These are phyloP conservation scores for Steinernema hermaphroditum DNA, from an alignment of 2,888 invertebrate genomes.

Conservation along the genomic window DNA sequence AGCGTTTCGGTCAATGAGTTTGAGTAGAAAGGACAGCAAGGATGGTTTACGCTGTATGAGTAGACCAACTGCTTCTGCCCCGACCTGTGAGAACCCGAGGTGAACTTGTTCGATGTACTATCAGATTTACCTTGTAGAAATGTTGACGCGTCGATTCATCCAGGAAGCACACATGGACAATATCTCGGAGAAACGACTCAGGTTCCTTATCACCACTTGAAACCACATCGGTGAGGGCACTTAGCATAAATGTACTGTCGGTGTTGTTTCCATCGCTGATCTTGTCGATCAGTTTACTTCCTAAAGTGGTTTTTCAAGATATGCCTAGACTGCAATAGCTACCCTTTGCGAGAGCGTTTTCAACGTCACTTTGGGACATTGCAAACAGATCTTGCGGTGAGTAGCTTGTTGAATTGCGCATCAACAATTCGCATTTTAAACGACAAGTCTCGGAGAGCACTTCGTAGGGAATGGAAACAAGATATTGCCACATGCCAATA, in stretches of 20 bases:
- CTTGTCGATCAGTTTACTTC: constrained; percentile 36
- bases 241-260: constrained; percentile 47
- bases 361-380: background rate
- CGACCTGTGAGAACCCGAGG: constrained; percentile 52
- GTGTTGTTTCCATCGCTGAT: constrained; percentile 38
- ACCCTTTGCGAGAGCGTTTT: background rate
- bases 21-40: constrained; percentile 48
- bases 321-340: background rate
- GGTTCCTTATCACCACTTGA: constrained; percentile 34
- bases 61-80: constrained; percentile 59
- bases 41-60: constrained; percentile 54
- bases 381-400: background rate
- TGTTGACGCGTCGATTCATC: constrained; percentile 52
- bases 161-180: constrained; percentile 61
- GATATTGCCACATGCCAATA: constrained; percentile 63
- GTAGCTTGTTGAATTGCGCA: constrained; percentile 41
- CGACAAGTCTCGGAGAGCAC: constrained; percentile 58
- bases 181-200: constrained; percentile 37
- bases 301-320: background rate
- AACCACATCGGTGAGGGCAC: constrained; percentile 42
- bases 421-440: constrained; percentile 52
- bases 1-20: constrained; percentile 56
- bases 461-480: constrained; percentile 62
- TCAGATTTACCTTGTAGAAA: constrained; percentile 53
- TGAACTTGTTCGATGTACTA: no score